Evolutionary conservation across 2,888 invertebrate genomes (phyloP).

Genomic region (Thysanoteuthis rhombus): DNA sequence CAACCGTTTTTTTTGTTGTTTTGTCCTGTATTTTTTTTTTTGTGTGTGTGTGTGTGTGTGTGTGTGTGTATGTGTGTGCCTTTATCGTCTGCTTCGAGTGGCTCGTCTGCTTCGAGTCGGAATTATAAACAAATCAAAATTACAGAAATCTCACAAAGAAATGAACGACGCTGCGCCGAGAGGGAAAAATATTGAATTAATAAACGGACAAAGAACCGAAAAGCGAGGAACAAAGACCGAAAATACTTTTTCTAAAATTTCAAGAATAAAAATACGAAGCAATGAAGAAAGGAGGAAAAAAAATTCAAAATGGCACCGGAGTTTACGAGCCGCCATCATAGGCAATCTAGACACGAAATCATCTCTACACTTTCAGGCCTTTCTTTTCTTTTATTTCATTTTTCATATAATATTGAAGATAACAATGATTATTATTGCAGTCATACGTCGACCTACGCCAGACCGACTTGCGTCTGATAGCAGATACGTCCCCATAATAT

Average conservation of each 20-base stretch:
- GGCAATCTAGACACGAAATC: neutral
- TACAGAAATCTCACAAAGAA: neutral
- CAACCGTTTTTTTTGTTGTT: neutral
- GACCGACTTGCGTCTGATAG: too few species aligned
- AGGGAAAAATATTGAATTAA: neutral
- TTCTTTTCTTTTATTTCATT: neutral
- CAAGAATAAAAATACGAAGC: neutral
- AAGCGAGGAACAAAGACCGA: neutral
- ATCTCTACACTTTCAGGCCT: neutral
- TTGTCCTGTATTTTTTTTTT: neutral
- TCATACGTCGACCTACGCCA: too few species aligned
- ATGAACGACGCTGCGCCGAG: neutral
- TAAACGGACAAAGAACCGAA: neutral
- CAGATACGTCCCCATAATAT: too few species aligned
- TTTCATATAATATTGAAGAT: too few species aligned
- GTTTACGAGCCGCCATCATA: neutral
- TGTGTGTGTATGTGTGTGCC: too few species aligned
- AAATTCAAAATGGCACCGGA: neutral
- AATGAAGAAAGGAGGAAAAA: neutral
- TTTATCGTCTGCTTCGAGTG: neutral
- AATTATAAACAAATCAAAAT: conserved; percentile 12
- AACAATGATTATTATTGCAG: too few species aligned
- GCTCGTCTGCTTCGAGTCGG: neutral
- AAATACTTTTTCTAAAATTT: neutral
- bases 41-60: too few species aligned